phyloP scores from a whole-genome alignment of 1,140 invertebrate species.

The Amphibalanus amphitrite region DNA sequence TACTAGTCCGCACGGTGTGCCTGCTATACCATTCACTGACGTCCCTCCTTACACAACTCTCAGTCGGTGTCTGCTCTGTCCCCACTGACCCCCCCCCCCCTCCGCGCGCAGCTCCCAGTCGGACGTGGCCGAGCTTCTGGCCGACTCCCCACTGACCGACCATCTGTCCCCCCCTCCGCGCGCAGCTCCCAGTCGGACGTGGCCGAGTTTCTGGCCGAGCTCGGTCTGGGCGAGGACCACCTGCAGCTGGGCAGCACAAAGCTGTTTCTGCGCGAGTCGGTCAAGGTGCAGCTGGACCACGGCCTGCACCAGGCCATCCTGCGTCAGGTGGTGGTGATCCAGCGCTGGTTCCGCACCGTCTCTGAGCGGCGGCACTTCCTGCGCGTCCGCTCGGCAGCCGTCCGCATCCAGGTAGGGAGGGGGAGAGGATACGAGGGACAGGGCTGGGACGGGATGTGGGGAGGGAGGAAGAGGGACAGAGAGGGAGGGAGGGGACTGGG shows the following conservation, averaged over 20 bases:
- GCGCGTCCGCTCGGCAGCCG: conserved; percentile 46
- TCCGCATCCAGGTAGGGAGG: conserved; percentile 47
- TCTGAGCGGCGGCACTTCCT: conserved; percentile 59
- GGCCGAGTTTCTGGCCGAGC: no score
- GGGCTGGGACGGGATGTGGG: not conserved
- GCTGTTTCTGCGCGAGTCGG: conserved; percentile 83
- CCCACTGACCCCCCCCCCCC: no score
- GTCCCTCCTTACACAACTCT: no score
- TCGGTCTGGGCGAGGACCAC: no score
- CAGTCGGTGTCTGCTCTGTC: no score
- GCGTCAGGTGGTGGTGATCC: conserved; percentile 73
- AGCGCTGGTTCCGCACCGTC: conserved; percentile 73
- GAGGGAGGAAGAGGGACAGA: not conserved
- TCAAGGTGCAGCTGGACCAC: conserved; percentile 80
- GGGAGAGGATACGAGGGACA: not conserved
- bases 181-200: no score
- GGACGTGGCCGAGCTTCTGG: no score
- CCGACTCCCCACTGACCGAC: no score
- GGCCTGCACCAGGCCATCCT: conserved; percentile 85
- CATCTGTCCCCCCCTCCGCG: no score
- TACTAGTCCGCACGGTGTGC: no score
- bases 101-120: no score
- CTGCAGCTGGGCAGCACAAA: conserved; percentile 77
- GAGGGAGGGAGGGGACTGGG: not conserved
- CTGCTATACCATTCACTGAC: no score